phyloP scores from a whole-genome alignment of 92 coral and sea anemone genomes.

The Parazoanthus atlanticus region DNA sequence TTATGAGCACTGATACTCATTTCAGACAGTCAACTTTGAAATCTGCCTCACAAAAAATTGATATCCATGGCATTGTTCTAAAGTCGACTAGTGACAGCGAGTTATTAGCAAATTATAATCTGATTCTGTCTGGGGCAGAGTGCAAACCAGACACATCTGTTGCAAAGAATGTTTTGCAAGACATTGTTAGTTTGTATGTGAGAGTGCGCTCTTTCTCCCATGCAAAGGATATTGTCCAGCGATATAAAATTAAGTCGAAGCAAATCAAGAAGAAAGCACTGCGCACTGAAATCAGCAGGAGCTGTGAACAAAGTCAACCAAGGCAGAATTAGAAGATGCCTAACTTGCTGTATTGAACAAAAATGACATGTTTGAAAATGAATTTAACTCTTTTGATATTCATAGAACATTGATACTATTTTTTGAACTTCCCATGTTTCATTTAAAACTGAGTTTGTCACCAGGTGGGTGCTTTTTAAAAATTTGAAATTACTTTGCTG shows the following conservation, averaged over 20 bases:
- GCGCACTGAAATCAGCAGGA: constrained; percentile 63
- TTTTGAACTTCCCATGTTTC: constrained; percentile 18
- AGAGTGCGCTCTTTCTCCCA: constrained; percentile 62
- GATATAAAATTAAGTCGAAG: constrained; percentile 49
- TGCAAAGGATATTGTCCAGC: constrained; percentile 64
- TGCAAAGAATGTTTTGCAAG: constrained; percentile 42
- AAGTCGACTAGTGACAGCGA: constrained; percentile 45
- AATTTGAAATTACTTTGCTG: neutral
- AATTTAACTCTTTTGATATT: constrained; percentile 11
- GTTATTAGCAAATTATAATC: constrained; percentile 31
- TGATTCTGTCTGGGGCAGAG: constrained; percentile 44
- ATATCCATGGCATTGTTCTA: constrained; percentile 27
- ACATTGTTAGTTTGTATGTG: constrained; percentile 47
- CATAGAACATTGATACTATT: neutral
- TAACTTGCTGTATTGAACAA: constrained; percentile 14
- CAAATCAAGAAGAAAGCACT: constrained; percentile 56
- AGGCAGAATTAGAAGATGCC: constrained; percentile 53
- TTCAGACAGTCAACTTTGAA: constrained; percentile 48
- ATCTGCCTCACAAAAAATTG: constrained; percentile 40
- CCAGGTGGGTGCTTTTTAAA: constrained; percentile 16
- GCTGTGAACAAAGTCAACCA: constrained; percentile 52
- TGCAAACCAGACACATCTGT: constrained; percentile 39
- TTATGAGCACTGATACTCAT: constrained; percentile 43
- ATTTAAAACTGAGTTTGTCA: constrained; percentile 10
- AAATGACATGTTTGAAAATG: constrained; percentile 8